Evolutionary conservation across 2,797 vertebrate genomes (phyloP).

Genomic region (Falco rusticolus): DNA sequence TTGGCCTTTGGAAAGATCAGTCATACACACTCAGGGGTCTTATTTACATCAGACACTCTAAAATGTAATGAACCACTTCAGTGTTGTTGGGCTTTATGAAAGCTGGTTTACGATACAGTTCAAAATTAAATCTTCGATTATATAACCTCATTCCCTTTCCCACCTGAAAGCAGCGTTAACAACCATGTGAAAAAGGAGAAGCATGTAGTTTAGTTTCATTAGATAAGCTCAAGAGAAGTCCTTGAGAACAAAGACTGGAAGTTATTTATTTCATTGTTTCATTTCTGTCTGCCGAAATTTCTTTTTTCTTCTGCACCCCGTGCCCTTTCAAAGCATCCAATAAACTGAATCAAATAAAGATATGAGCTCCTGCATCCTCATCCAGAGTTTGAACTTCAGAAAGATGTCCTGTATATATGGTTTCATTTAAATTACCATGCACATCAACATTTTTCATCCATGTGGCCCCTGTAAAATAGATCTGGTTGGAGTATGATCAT

Average conservation of each 20-base stretch:
- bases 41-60: conserved; percentile 22
- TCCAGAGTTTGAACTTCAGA: neutral
- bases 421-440: neutral
- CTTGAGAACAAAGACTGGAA: neutral
- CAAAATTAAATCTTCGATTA: conserved; percentile 27
- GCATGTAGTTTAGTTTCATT: neutral
- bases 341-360: neutral
- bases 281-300: neutral
- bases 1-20: neutral
- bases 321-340: neutral
- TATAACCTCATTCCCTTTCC: neutral
- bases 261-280: neutral
- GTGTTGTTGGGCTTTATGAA: neutral
- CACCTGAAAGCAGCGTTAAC: neutral
- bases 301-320: neutral
- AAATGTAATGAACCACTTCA: conserved; percentile 17
- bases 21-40: neutral
- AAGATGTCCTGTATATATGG: neutral
- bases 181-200: neutral
- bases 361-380: neutral
- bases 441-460: neutral
- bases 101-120: conserved; percentile 5
- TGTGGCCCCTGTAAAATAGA: neutral
- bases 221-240: neutral
- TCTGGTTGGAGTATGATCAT: neutral